These are phyloP conservation scores for Melanotaenia nigrans DNA, from an alignment of 2,797 vertebrate genomes.

Conservation along the genomic window DNA sequence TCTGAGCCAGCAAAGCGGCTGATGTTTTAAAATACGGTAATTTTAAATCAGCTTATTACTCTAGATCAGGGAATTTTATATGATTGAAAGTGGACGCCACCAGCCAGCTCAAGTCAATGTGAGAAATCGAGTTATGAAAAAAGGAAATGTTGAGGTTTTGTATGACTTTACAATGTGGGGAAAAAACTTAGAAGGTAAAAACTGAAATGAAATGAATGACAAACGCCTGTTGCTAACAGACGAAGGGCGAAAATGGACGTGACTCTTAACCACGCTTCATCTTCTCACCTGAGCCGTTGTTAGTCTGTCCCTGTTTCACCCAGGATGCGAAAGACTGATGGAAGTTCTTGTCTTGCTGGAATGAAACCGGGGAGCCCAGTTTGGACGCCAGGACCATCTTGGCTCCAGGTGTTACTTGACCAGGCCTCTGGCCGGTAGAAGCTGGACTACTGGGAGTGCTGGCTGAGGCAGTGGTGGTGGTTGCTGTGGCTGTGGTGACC, in stretches of 20 bases:
- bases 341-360: constrained; percentile 98
- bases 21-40: neutral
- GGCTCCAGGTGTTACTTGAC: constrained; percentile 86
- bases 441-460: constrained; percentile 77
- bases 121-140: neutral
- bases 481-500: constrained; percentile 71
- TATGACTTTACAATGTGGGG: neutral
- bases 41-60: neutral
- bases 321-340: constrained; percentile 98
- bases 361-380: constrained; percentile 91
- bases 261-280: neutral
- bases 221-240: neutral
- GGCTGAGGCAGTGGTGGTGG: constrained; percentile 73
- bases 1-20: constrained; percentile 6
- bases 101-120: constrained; percentile 20
- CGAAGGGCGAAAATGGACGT: constrained; percentile 12
- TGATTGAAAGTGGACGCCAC: constrained; percentile 66
- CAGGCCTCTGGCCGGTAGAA: constrained; percentile 84
- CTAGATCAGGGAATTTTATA: neutral
- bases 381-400: constrained; percentile 96
- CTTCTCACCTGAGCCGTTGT: constrained; percentile 84
- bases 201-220: neutral
- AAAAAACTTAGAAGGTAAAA: neutral
- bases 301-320: constrained; percentile 97
- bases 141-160: neutral